Base-by-base conservation (phyloP, 2,888 invertebrate genomes). In the Meloe dianella region DNA sequence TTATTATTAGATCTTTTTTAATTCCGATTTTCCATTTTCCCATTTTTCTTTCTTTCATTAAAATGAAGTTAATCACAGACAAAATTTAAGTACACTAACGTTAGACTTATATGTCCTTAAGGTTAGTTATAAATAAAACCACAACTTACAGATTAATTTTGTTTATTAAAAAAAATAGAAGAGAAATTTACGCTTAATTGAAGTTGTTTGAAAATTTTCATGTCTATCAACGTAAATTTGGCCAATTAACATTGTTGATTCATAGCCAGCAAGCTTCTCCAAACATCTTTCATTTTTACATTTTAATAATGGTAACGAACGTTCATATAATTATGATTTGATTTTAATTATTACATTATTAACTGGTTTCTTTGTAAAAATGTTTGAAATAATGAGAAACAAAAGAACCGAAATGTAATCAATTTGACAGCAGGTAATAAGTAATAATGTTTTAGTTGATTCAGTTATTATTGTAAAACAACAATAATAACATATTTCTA, bases 211-310 rank as follows among this genome's bases (percentile, higher is more conserved):
- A 9, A 51, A 51, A 22, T 51, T 22, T 51, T 10, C 20, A 20
- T 47, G 47, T 17, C 47, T 22, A 51, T 51, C 51, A 51, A 51
- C 51, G 22, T 22, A 51, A 51, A 51, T 51, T 22, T 51, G 7
- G 14, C 54, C 24, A 54, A 54, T 54, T 54, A 54, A 54, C 24
- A 24, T 54, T 24, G 54, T 54, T 54, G 24, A 54, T 14, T 24
- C 24, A 54, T 24, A 22, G 54, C 54, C 24, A 54, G 22, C 54
- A 54, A 54, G 9, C 54, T 51, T 8, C 65, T 65, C 63, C 61
- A 66, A 68, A 54, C 14, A 51, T 51, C 22, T 51, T 51, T 51
- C 20, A 47, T 41, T 20, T 47, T 17, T 17, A n/a, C 7, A 51
- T 12, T 9, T 12, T 22, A 51, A 9, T 51, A 51, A 51, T 51